phyloP scores from a whole-genome alignment of 2,797 vertebrate species.

The Crenuchus spilurus region DNA sequence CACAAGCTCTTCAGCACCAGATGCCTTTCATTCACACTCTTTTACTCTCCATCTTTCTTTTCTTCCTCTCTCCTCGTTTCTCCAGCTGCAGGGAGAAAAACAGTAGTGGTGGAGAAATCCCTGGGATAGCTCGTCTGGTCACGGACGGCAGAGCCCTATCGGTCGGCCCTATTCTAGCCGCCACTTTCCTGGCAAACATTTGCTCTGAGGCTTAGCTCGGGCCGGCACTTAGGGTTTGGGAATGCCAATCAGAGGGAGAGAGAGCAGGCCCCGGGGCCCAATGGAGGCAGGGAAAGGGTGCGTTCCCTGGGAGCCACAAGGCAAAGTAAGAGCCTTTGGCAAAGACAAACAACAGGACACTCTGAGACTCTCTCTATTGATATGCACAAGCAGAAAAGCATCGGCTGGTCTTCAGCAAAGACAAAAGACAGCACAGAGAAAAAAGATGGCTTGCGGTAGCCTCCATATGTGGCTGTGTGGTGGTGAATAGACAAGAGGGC shows the following conservation, averaged over 20 bases:
- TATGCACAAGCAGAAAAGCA: conserved; percentile 81
- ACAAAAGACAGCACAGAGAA: conserved; percentile 70
- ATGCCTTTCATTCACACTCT: conserved; percentile 88
- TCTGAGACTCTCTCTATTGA: conserved; percentile 76
- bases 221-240: conserved; percentile 79
- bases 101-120: conserved; percentile 88
- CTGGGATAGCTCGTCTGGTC: conserved; percentile 94
- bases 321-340: conserved; percentile 81
- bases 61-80: conserved; percentile 66
- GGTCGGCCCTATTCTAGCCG: conserved; percentile 81
- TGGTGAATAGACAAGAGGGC: conserved; percentile 72
- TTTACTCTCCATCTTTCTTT: conserved; percentile 66
- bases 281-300: conserved; percentile 72
- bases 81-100: conserved; percentile 92
- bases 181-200: conserved; percentile 92
- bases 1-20: conserved; percentile 94
- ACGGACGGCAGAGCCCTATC: conserved; percentile 85
- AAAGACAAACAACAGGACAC: conserved; percentile 83
- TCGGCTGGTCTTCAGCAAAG: conserved; percentile 75
- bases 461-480: conserved; percentile 73
- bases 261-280: conserved; percentile 68
- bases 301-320: conserved; percentile 82
- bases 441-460: conserved; percentile 57
- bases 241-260: conserved; percentile 83
- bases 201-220: conserved; percentile 87